A percentile compares a stretch with the other conserved stretches of the same genome.
phyloP scores from a whole-genome alignment of 2,113 vertebrate species.

The Cygnus atratus region DNA sequence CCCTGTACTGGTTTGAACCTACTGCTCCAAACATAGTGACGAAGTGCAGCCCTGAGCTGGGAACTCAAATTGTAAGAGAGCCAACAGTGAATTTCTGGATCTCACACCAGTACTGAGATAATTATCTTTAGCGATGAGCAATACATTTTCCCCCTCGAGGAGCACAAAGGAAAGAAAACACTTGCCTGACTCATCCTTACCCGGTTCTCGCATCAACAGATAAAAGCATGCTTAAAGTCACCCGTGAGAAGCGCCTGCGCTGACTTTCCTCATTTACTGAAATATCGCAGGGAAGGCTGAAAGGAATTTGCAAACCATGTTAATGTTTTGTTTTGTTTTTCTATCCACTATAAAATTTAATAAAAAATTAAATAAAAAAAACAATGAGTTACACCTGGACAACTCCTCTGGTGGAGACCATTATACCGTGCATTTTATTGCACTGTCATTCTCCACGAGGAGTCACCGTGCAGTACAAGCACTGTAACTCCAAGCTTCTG shows the following conservation, averaged over 20 bases:
- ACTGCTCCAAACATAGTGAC: background rate
- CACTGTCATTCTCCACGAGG: background rate
- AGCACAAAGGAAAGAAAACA: conserved; percentile 21
- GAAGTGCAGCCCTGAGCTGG: background rate
- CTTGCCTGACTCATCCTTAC: conserved; percentile 38
- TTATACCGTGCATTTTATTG: background rate
- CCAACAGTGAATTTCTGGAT: conserved; percentile 9
- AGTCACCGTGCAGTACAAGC: background rate
- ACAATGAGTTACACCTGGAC: background rate
- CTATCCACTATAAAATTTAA: background rate
- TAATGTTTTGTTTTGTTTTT: background rate
- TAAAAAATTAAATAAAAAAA: background rate
- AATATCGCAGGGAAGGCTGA: background rate
- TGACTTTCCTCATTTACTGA: background rate
- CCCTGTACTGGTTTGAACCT: background rate
- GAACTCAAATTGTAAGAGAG: background rate
- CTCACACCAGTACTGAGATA: background rate
- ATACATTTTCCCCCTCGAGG: background rate
- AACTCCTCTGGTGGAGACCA: background rate
- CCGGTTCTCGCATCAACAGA: background rate
- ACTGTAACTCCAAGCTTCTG: background rate
- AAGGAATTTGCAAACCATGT: background rate
- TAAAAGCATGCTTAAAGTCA: background rate
- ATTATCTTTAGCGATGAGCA: background rate
- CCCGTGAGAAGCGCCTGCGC: accelerated